Evolutionary conservation across 2,888 invertebrate genomes (phyloP), one percentile per base, ranked within the genome.

Genomic region (Anthrax anthrax): DNA sequence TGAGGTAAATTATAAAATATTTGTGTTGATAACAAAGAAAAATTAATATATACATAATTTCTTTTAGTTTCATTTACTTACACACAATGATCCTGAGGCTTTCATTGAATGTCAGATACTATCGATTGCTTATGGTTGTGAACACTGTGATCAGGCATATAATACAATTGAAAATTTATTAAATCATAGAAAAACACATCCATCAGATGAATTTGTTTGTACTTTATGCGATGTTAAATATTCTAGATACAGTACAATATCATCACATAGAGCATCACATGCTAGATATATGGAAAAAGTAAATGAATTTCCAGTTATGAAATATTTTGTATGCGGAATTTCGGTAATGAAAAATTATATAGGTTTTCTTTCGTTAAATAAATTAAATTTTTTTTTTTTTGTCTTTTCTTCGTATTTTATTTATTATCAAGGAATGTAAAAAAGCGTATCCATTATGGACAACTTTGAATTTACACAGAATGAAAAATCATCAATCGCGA

Each of bases 391-490:
- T 39, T 13, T 32, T 14, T 38, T 13, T 17, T 6, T n/a, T 18
- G 43, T 39, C n/a, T n/a, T n/a, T n/a, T n/a, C n/a, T n/a, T n/a
- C n/a, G n/a, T n/a, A n/a, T n/a, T n/a, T n/a, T n/a, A n/a, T n/a
- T n/a, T n/a, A n/a, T n/a, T n/a, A n/a, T 50, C 3, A 39, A 66
- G 65, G 51, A 57, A 9, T 65, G 65, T 46, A 46, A 38, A 4
- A 58, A 60, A 43, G 52, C 58, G 2, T 67, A 64, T 49, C 46
- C 55, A 0, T 57, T 61, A 27, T 65, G 65, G 65, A 57, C 60
- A 32, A 58, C 63, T 0, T 46, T 67, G 14, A 57, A 60, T 29
- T 58, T 58, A 0, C 65, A 65, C 43, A 67, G 64, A 48, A 18
- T 34, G n/a, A 46, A 50, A 8, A 47, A 47, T 43, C 49, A 51